Percentiles rank a stretch among this genome's conserved stretches.
These are phyloP conservation scores for Pristionchus mayeri DNA, from an alignment of 2,888 invertebrate genomes.

Conservation along the genomic window DNA sequence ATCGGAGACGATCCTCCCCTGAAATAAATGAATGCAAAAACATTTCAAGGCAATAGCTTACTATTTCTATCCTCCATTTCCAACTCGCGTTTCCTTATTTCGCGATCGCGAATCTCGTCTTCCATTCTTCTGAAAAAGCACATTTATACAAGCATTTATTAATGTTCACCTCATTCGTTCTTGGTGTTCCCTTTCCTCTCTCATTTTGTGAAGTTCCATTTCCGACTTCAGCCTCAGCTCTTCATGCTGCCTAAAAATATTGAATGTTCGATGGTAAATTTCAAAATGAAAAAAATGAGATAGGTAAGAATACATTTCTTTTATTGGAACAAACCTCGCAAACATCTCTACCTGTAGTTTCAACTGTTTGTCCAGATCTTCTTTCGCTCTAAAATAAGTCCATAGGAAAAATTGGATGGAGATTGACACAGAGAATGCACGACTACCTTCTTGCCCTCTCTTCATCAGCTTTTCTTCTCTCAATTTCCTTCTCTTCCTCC, in stretches of 20 bases:
- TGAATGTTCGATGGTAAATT: no score
- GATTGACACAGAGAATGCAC: no score
- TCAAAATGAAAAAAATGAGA: no score
- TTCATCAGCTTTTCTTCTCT: not conserved
- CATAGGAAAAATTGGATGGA: no score
- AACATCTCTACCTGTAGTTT: not conserved
- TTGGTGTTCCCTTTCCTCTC: not conserved
- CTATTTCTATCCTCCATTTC: not conserved
- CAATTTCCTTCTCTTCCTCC: not conserved
- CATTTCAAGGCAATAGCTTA: not conserved
- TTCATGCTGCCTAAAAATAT: not conserved
- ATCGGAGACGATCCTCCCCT: not conserved
- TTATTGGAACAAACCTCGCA: not conserved
- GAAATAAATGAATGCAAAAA: not conserved
- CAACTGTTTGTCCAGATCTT: not conserved
- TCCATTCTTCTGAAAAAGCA: not conserved
- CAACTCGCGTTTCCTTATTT: not conserved
- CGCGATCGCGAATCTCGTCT: not conserved
- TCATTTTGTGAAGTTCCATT: not conserved
- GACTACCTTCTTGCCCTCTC: not conserved
- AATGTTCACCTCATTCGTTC: not conserved
- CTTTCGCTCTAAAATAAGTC: not conserved
- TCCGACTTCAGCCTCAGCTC: not conserved
- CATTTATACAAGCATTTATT: not conserved
- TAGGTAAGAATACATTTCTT: not conserved